Evolutionary conservation across 2,113 vertebrate genomes (phyloP), one percentile per base, ranked within the genome.

Genomic region (Anolis sagrei): DNA sequence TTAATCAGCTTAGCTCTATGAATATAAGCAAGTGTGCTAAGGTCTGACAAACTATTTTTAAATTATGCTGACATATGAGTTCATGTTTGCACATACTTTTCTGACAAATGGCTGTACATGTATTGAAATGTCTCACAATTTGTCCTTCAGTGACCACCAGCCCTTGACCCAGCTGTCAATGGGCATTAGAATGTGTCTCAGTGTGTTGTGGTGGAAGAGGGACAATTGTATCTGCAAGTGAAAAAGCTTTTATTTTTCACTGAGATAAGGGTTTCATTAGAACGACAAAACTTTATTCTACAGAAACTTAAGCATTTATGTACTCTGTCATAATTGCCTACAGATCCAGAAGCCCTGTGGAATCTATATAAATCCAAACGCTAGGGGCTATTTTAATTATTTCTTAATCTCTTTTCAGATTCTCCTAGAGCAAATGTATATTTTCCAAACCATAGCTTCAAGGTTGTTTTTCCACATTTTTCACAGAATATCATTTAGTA

Each of bases 401-500:
- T 39, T 73, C 81, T 1, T 39, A 73, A 72, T 58, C 32, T 61
- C 51, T 39, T 39, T 61, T 54, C 68, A 82, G n/a, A 49, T 58
- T 7, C 21, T 72, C 11, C 66, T 51, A 44, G 44, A 70, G n/a
- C 8, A 76, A 80, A 80, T 61, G 61, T 44, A 79, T 44, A 32
- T 76, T 76, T 76, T 68, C 27, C 68, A 11, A 84, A 51, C 14
- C 18, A 23, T 34, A 48, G 72, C 51, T 13, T 64, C 11, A 34
- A 51, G 51, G 21, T 25, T 39, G 32, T 39, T 44, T 83, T 11
- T 27, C 2, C 69, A 80, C n/a, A 76, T 87, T 74, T 83, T 83
- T 81, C 2, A 58, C n/a, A 73, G 51, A 62, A 64, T 78, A 76
- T 84, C 82, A 48, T 27, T 32, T 32, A 77, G 29, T 77, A 54